Evolutionary conservation across 2,113 vertebrate genomes (phyloP), one percentile per base, ranked within the genome.

Genomic region (Tragelaphus buxtoni): DNA sequence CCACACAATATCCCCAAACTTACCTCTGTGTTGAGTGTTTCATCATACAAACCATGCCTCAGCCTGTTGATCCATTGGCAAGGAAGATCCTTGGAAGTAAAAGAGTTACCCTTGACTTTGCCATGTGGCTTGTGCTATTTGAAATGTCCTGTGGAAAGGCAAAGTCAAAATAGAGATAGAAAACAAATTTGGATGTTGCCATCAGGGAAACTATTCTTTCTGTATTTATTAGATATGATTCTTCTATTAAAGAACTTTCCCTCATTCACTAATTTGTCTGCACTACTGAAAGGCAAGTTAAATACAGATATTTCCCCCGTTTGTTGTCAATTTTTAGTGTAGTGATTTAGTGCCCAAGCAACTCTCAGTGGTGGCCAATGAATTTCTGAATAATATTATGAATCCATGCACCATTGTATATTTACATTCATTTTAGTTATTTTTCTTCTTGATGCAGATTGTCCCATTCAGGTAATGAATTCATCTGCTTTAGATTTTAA

Each of bases 401-500:
- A 90, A 76, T 79, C 53, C 7, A 10, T 28, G 18, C 22, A 76
- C n/a, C 39, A 93, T 51, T 65, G 32, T 79, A 9, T 82, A 88
- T 79, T 94, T 92, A 20, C 30, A 77, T 90, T 83, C 4, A 96
- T 30, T 87, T 94, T 96, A 77, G 4, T 74, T 77, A 26, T 85
- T 92, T 2, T 65, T 94, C 24, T 90, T 95, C 39, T 77, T 35
- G 49, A 85, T 84, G 6, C 9, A 53, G 3, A 42, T 58, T 88
- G 30, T 90, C 26, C 39, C 30, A 77, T 95, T 11, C 45, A 92
- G 24, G 4, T 90, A 60, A 94, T 39, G 53, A 89, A 24, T 69
- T 55, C 8, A 35, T 92, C 11, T 77, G 35, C 92, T 97, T 96
- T 53, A 76, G 30, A 74, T 92, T 95, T 96, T 96, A 88, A 88